Evolutionary conservation across 2,113 vertebrate species (phyloP).

Genomic region (Bos javanicus): DNA sequence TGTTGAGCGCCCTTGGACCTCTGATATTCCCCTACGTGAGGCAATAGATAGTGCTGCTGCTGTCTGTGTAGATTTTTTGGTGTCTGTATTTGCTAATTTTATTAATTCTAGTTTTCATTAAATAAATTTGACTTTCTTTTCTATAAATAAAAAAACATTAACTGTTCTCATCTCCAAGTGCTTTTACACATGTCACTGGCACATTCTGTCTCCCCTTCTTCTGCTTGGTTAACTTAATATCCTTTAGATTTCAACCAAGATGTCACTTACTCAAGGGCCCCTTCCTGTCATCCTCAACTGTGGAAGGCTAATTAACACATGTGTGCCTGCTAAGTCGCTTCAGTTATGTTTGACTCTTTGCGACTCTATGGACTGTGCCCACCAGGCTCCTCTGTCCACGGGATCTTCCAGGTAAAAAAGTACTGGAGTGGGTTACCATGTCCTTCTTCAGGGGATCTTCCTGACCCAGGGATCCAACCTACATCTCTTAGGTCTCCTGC

Average conservation of each 20-base stretch:
- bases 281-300: neutral
- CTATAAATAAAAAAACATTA: conserved; percentile 81
- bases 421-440: no score
- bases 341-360: no score
- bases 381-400: no score
- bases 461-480: no score
- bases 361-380: no score
- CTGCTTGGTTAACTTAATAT: neutral
- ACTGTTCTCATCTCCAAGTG: neutral
- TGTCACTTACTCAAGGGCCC: neutral
- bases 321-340: no score
- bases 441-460: no score
- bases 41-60: neutral
- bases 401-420: no score
- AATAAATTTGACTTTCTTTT: conserved; percentile 82
- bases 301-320: no score
- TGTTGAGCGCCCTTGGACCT: conserved; percentile 61
- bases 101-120: conserved; percentile 94
- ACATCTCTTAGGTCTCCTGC: no score
- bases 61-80: conserved; percentile 82
- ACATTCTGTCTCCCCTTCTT: neutral
- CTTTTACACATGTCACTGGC: neutral
- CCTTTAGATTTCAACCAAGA: neutral
- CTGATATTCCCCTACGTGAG: neutral
- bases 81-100: conserved; percentile 90